Percentiles rank a stretch among this genome's conserved stretches.
phyloP scores from a whole-genome alignment of 1,140 invertebrate genomes.

The Eumeta japonica region DNA sequence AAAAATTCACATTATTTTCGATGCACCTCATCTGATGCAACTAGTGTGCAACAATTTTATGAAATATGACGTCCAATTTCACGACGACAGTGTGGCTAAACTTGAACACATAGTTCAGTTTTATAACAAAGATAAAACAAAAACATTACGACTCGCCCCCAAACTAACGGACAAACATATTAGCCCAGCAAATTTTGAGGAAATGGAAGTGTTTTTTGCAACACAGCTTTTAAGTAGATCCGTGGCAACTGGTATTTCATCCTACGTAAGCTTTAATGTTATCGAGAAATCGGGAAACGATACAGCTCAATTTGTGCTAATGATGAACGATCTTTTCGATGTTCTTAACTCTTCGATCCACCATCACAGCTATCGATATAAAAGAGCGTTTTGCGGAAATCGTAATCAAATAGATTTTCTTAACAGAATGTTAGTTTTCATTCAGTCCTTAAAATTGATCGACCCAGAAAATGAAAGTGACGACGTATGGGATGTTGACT shows the following conservation, averaged over 20 bases:
- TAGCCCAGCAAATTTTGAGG: slow-evolving; percentile 11
- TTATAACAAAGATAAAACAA: slow-evolving; percentile 14
- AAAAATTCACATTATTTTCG: slow-evolving; percentile 16
- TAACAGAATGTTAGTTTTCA: too few species aligned
- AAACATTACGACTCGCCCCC: slow-evolving; percentile 9
- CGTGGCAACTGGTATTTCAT: slow-evolving; percentile 11
- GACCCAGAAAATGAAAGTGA: too few species aligned
- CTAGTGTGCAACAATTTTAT: slow-evolving; percentile 6
- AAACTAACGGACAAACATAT: slow-evolving; percentile 16
- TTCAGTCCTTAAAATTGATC: too few species aligned
- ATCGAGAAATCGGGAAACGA: slow-evolving; percentile 15
- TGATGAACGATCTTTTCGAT: slow-evolving; percentile 15
- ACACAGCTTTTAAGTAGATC: slow-evolving; percentile 14
- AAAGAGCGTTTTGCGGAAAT: slow-evolving; percentile 16
- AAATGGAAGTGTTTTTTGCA: slow-evolving; percentile 16
- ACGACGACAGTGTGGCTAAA: slow-evolving; percentile 13
- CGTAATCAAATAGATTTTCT: too few species aligned
- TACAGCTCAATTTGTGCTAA: slow-evolving; percentile 10
- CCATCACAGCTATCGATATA: slow-evolving; percentile 6
- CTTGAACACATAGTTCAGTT: slow-evolving; percentile 12
- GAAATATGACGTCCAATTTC: slow-evolving; percentile 1
- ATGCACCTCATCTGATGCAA: slow-evolving; percentile 12
- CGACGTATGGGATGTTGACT: too few species aligned
- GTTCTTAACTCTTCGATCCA: slow-evolving; percentile 10
- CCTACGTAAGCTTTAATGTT: slow-evolving; percentile 13